Base-by-base conservation (phyloP, 2,797 vertebrate species). In the Phoebastria nigripes region DNA sequence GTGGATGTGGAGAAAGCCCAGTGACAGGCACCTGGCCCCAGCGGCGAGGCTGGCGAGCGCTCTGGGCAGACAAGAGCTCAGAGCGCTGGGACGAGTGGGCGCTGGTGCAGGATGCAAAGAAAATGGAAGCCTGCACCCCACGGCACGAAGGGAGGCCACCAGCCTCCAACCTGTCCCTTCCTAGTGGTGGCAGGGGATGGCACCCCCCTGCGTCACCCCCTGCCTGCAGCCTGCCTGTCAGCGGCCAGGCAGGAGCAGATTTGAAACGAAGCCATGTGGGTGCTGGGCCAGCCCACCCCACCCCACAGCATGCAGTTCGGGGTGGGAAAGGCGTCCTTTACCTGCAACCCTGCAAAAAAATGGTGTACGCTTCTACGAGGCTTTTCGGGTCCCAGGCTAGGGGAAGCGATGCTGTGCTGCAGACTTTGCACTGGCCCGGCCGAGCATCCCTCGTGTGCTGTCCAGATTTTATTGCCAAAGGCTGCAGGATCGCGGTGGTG, bases 41-140 rank as follows among this genome's bases (percentile, higher is more conserved):
- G 41, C 0, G 2, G 20, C 0, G 2, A 80, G 63, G 54, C n/a
- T 4, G 4, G 77, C 0, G 3, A 42, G 52, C 0, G 0, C 25
- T 41, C n/a, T 1, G 3, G 51, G 35, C 39, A 20, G 25, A 15
- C 4, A 20, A 35, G 58, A 20, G 20, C 24, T 58, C 8, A 2
- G 26, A 31, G 49, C 2, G 1, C 49, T 56, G 49, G 41, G 37
- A 56, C 5, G 5, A 44, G 54, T 3, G 37, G 29, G 31, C 0
- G 0, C 67, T 33, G 37, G 14, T 11, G 4, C 33, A 28, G 22
- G 39, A 51, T 7, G 15, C 15, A 37, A 67, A 72, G 66, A 26
- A 73, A 85, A 65, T 3, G 16, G 62, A 69, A 89, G 7, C 31
- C 52, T 20, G 44, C 1, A 7, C 21, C 18, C 51, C 1, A 1